Conservation (phyloP, 2,113 vertebrate genomes). For the Protomyctophum bolini region DNA sequence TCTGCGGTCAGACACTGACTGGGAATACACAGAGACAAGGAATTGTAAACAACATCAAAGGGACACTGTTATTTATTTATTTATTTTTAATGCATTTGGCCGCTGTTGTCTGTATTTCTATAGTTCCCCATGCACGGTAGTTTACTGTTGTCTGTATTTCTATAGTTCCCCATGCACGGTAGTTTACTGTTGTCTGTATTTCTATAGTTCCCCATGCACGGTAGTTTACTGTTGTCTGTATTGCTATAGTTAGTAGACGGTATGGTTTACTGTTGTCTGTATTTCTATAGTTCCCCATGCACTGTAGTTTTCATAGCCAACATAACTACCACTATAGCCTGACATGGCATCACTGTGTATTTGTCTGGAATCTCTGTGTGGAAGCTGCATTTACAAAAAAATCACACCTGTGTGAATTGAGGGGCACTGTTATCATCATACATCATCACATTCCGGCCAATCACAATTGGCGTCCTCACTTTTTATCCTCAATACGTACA, state of each 20-base stretch:
- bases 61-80: background rate
- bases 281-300: background rate
- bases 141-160: background rate
- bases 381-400: too few species aligned
- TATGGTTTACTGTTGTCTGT: background rate
- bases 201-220: conserved; percentile 26
- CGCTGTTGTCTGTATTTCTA: conserved; percentile 7
- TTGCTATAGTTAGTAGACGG: conserved; percentile 33
- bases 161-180: background rate
- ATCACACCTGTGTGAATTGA: too few species aligned
- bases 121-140: conserved; percentile 24
- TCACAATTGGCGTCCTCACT: too few species aligned
- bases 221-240: background rate
- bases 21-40: conserved; percentile 58
- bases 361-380: too few species aligned
- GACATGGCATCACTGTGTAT: too few species aligned
- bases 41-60: conserved; percentile 58
- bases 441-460: too few species aligned
- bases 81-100: conserved; percentile 43
- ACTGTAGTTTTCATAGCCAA: background rate
- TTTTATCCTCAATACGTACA: too few species aligned
- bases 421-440: too few species aligned
- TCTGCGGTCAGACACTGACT: conserved; percentile 40
- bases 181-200: too few species aligned
- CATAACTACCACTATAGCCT: too few species aligned